Base-by-base conservation (phyloP, 2,888 invertebrate species). In the Ophion ellenae region DNA sequence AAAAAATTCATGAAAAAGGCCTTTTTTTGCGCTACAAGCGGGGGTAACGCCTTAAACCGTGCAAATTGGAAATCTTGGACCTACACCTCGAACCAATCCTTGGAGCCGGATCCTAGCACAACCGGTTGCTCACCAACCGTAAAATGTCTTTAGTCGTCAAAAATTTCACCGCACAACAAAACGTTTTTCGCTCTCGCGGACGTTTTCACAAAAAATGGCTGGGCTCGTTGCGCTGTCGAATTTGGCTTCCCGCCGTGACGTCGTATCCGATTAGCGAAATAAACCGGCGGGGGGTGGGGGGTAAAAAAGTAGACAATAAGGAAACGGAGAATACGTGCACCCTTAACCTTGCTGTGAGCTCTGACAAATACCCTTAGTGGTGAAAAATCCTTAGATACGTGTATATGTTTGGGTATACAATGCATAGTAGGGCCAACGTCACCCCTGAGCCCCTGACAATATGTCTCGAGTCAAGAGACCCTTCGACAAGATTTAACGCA, bases 381-480 rank as follows among this genome's bases (percentile, higher is more conserved):
- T 71, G 64, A 85, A 79, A 73, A 76, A 77, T 59, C 67, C 45
- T 64, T 20, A 24, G 17, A 69, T 67, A 40, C 20, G 63, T 70
- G 36, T 84, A 87, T 47, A 64, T 45, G 75, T 76, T 66, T 53
- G 59, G 78, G 76, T 74, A 85, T 47, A 45, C 66, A 28, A 7
- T 17, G 40, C 53, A 61, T 7, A 28, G 57, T 28, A 80, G 69
- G 80, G 69, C 86, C 85, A 89, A 87, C 91, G 91, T 91, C 90
- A 81, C 47, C 73, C 80, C 73, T 57, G 57, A 64, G 40, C 73
- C 40, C 59, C 57, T 59, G 78, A 86, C 91, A 92, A 91, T 91
- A 88, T 88, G 89, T 88, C 88, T 84, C 91, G 91, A 92, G 92
- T 92, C 92, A 92, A 93, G 92, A 91, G 91, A 90, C 89, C 90